Evolutionary conservation across 2,113 vertebrate genomes (phyloP).

Genomic region (Uria lomvia): DNA sequence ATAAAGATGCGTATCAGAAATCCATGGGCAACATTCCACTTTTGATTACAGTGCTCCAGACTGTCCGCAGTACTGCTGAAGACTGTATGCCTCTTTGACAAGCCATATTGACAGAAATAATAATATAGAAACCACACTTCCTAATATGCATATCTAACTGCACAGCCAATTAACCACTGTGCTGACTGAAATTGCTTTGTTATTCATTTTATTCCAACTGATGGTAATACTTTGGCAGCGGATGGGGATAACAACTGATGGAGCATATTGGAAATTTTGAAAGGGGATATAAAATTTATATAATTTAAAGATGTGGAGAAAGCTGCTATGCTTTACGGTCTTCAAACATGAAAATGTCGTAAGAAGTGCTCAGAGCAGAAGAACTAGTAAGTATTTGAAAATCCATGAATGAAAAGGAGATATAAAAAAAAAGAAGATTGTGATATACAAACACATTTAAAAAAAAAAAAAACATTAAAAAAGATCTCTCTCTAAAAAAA

Average conservation of each 20-base stretch:
- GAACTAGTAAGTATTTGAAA: background rate
- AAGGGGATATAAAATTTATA: conserved; percentile 58
- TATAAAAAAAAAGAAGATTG: background rate
- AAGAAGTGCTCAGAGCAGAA: background rate
- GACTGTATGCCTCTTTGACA: conserved; percentile 67
- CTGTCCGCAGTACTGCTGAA: conserved; percentile 64
- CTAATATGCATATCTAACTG: conserved; percentile 74
- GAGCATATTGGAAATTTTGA: conserved; percentile 62
- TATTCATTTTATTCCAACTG: conserved; percentile 71
- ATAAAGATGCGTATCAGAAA: conserved; percentile 82
- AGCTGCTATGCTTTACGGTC: conserved; percentile 13
- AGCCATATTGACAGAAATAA: conserved; percentile 74
- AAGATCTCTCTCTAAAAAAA: background rate
- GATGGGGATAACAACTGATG: conserved; percentile 68
- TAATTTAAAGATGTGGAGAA: conserved; percentile 54
- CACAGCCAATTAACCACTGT: conserved; percentile 74
- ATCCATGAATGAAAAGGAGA: background rate
- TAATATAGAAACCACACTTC: conserved; percentile 73
- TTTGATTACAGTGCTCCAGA: conserved; percentile 62
- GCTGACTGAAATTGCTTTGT: conserved; percentile 73
- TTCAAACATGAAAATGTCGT: background rate
- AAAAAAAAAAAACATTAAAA: background rate
- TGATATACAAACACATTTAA: background rate
- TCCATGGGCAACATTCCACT: conserved; percentile 70
- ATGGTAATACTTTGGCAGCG: conserved; percentile 68